Evolutionary conservation across 2,113 vertebrate species (phyloP), one percentile per base, ranked within the genome.

Genomic region (Canis aureus): DNA sequence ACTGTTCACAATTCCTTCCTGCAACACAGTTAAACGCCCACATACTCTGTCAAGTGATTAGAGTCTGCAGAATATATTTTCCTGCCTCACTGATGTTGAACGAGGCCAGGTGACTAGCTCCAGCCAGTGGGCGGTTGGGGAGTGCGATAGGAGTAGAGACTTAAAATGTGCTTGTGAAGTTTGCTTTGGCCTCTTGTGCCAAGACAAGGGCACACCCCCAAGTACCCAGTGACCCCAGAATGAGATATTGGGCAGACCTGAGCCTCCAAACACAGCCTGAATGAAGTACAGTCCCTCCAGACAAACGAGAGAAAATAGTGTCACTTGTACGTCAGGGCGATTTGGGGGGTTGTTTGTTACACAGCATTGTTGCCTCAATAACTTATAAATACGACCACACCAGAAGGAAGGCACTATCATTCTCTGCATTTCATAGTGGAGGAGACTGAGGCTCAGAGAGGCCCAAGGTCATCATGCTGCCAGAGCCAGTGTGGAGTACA

Each of bases 301-400:
- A 29, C 19, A 19, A 25, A 67, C 5, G 38, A 25, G 59, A 57
- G 57, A 51, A 49, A 51, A 53, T 5, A 38, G 0, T 27, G 29
- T 32, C 29, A 9, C 1, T 0, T 0, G 2, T 11, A 19, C 12
- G 27, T 32, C 53, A 38, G 0, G 20, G 62, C 15, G 83, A 43
- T 27, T 32, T 11, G 43, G 53, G 13, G n/a, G 74, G 9, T 2
- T 89, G 25, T 49, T 69, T 62, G 19, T 90, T 32, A 76, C 3
- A 3, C 7, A 4, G 94, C 91, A n/a, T 10, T 2, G 25, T 2
- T 27, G 17, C 49, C 20, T 57, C 35, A 22, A 15, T 32, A 32
- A 49, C 38, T 83, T 9, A 5, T 80, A 93, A 11, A 43, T 17
- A 55, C 29, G 60, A 13, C 32, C 25, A 11, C 10, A 25, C 15